These are phyloP conservation scores for Fragum sueziense DNA, from an alignment of 2,888 invertebrate genomes.

Conservation along the genomic window DNA sequence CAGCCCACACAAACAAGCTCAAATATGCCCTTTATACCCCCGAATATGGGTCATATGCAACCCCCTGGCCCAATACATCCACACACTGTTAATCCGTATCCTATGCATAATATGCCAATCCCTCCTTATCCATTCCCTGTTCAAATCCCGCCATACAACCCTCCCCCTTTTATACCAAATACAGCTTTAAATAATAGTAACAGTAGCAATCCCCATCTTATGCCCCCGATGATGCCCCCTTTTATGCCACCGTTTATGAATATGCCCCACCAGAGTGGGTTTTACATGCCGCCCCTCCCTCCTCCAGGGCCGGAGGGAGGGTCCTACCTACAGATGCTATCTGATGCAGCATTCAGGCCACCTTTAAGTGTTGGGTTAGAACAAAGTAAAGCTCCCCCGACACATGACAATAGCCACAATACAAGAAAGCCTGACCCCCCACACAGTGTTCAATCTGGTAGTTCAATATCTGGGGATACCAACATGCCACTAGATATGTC, in stretches of 20 bases:
- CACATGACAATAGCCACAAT: neutral
- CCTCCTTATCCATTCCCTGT: constrained; percentile 16
- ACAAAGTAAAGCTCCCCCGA: neutral
- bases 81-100: constrained; percentile 12
- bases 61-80: constrained; percentile 15
- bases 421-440: too few species aligned
- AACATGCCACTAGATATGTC: constrained; percentile 53
- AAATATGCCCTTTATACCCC: neutral
- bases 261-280: constrained; percentile 15
- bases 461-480: neutral
- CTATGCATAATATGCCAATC: constrained; percentile 45
- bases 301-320: neutral
- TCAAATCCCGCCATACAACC: neutral
- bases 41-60: constrained; percentile 9
- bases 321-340: neutral
- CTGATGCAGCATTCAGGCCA: neutral
- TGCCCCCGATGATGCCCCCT: constrained; percentile 15
- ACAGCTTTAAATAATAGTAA: constrained; percentile 14
- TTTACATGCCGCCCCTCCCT: constrained; percentile 3
- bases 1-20: constrained; percentile 4
- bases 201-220: constrained; percentile 2
- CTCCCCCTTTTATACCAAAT: neutral
- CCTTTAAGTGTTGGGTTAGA: neutral
- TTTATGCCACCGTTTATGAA: constrained; percentile 21
- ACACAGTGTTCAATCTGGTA: neutral